These are phyloP conservation scores for Automeris io DNA, from an alignment of 2,888 invertebrate genomes.

Conservation along the genomic window DNA sequence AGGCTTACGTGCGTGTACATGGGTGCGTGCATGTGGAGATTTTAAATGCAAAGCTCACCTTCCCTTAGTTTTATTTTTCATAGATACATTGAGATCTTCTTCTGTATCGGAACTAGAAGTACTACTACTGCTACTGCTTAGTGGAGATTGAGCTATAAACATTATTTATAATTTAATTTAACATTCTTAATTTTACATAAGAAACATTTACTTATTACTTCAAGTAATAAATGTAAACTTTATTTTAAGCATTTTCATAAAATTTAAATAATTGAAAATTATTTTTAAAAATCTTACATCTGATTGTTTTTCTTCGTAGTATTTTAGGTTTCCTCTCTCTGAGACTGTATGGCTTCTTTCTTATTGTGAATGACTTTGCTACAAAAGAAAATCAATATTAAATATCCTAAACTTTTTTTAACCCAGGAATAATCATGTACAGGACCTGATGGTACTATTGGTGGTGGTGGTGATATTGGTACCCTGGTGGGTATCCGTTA, in stretches of 20 bases:
- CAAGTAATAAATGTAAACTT: too few species aligned
- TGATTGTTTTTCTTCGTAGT: slow-evolving; percentile 63
- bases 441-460: too few species aligned
- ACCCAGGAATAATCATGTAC: too few species aligned
- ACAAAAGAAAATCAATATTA: slow-evolving; percentile 19
- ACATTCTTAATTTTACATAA: not conserved
- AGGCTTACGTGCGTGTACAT: not conserved
- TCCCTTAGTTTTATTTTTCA: slow-evolving; percentile 72
- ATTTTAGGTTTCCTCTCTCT: slow-evolving; percentile 72
- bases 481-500: too few species aligned
- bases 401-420: not conserved
- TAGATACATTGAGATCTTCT: slow-evolving; percentile 71
- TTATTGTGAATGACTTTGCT: slow-evolving; percentile 70
- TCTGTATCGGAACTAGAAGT: slow-evolving; percentile 63
- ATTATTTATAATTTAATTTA: not conserved
- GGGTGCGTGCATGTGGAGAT: not conserved
- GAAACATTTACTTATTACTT: too few species aligned
- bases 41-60: slow-evolving; percentile 30
- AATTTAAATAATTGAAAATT: too few species aligned
- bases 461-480: too few species aligned
- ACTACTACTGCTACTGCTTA: slow-evolving; percentile 51
- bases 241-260: too few species aligned
- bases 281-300: slow-evolving; percentile 51
- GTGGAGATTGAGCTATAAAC: slow-evolving; percentile 63
- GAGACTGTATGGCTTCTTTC: slow-evolving; percentile 68